These are phyloP conservation scores for Megalops atlanticus DNA, from an alignment of 2,113 vertebrate genomes.

Conservation along the genomic window DNA sequence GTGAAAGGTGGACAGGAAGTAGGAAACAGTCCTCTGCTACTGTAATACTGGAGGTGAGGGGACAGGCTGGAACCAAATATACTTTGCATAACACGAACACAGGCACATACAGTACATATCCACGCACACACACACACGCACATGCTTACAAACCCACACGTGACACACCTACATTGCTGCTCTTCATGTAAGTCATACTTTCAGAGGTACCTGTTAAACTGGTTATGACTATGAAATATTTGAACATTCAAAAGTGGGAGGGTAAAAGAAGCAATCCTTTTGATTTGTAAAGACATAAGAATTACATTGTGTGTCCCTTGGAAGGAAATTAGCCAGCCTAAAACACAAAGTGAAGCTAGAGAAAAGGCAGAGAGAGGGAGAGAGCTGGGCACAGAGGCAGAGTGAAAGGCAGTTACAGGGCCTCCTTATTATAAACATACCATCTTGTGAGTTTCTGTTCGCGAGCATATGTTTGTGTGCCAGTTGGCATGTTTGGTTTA, in stretches of 20 bases:
- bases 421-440: constrained; percentile 36
- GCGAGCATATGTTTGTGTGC: not conserved
- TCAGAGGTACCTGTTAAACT: constrained; percentile 1
- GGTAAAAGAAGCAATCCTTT: constrained; percentile 7
- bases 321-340: not conserved
- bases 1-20: not conserved
- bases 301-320: not conserved
- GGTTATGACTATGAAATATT: not conserved
- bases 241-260: not conserved
- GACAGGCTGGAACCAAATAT: not conserved
- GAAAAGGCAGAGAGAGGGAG: no score
- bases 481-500: constrained; percentile 3
- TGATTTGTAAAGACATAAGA: constrained; percentile 30
- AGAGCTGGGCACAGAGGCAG: constrained; percentile 33
- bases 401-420: constrained; percentile 38
- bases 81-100: not conserved
- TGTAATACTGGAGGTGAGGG: not conserved
- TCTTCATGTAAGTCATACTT: not conserved
- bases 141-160: not conserved
- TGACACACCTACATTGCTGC: not conserved
- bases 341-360: not conserved
- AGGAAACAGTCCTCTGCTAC: not conserved
- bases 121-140: not conserved
- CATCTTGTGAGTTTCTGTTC: constrained; percentile 12
- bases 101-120: not conserved